Percentiles rank a stretch among this genome's conserved stretches.
phyloP scores from a whole-genome alignment of 1,140 invertebrate species.

The Brachionus calyciflorus region DNA sequence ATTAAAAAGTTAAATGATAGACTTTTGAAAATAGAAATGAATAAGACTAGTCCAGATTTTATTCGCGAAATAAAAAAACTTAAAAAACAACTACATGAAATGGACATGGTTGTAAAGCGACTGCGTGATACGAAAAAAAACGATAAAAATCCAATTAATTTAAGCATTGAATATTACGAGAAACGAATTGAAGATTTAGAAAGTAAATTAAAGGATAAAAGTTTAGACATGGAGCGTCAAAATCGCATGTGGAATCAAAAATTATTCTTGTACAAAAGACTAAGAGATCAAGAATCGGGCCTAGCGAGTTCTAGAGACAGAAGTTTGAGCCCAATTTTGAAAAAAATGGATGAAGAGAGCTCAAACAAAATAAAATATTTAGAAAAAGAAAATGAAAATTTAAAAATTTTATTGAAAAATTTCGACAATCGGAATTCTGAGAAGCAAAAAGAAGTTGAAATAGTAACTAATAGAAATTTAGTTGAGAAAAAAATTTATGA shows the following conservation, averaged over 20 bases:
- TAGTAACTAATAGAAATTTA: neutral
- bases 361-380: neutral
- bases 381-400: neutral
- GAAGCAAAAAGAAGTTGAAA: neutral
- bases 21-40: neutral
- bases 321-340: neutral
- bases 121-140: neutral
- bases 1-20: slow-evolving; percentile 18
- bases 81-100: slow-evolving; percentile 28
- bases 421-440: neutral
- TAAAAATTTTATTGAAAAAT: neutral
- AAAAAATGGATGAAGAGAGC: neutral
- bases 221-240: neutral
- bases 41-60: neutral
- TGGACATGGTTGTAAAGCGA: neutral
- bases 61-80: neutral
- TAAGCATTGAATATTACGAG: slow-evolving; percentile 31
- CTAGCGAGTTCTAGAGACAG: neutral
- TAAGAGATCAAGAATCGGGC: neutral
- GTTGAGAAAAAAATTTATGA: neutral
- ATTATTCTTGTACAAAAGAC: neutral
- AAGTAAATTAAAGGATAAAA: neutral
- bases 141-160: neutral
- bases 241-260: slow-evolving; percentile 29
- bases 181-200: slow-evolving; percentile 11